These are phyloP conservation scores for Thecocarcelia acutangulata DNA, from an alignment of 2,888 invertebrate genomes.

Conservation along the genomic window DNA sequence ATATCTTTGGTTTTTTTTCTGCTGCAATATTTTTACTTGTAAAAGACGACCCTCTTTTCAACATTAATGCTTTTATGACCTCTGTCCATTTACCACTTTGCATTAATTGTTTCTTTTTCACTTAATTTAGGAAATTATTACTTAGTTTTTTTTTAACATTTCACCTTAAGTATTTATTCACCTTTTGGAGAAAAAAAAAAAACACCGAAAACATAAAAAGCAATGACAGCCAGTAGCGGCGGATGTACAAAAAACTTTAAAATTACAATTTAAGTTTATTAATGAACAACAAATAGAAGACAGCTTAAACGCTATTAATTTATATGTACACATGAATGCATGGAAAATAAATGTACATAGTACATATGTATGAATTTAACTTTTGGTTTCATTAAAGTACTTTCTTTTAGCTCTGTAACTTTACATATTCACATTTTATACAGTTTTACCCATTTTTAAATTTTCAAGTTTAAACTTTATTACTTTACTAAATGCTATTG, in stretches of 20 bases:
- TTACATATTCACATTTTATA: not conserved
- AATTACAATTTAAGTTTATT: conserved; percentile 36
- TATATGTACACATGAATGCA: not conserved
- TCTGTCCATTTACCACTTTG: not conserved
- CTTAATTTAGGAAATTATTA: conserved; percentile 7
- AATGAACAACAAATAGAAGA: conserved; percentile 13
- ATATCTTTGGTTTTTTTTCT: no score
- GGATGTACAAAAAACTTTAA: conserved; percentile 42
- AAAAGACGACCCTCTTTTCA: no score
- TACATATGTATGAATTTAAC: not conserved
- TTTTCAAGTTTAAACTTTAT: no score
- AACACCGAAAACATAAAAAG: conserved; percentile 18
- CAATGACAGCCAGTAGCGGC: conserved; percentile 45
- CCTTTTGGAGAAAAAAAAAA: conserved; percentile 2
- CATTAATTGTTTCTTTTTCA: not conserved
- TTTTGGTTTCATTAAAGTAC: conserved; percentile 60
- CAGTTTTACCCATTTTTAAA: no score
- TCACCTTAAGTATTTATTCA: conserved; percentile 44
- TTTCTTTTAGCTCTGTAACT: conserved; percentile 50
- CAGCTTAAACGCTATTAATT: conserved; percentile 6
- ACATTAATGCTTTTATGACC: not conserved
- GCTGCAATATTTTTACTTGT: no score
- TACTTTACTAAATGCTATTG: no score
- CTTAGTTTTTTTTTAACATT: conserved; percentile 24
- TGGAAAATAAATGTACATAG: no score